phyloP scores from a whole-genome alignment of 2,113 vertebrate species.

The Rostratula benghalensis region DNA sequence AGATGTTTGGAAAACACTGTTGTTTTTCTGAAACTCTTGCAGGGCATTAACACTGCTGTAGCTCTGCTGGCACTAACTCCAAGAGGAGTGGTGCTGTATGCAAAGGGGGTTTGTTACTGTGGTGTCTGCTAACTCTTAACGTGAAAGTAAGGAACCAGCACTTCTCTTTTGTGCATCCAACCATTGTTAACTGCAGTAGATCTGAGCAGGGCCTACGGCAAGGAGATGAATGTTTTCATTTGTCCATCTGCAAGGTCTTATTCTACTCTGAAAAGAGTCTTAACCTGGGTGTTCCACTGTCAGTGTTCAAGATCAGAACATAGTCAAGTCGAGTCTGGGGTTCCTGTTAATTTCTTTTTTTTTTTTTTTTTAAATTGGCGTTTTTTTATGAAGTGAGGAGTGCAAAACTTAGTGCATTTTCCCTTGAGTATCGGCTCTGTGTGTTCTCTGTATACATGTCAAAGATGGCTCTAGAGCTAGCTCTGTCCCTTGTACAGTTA shows the following conservation, averaged over 20 bases:
- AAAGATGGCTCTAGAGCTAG: conserved; percentile 1
- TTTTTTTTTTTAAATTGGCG: neutral
- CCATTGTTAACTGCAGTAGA: neutral
- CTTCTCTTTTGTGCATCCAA: neutral
- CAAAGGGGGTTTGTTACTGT: neutral
- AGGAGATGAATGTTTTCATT: conserved; percentile 12
- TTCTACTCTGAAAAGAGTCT: neutral
- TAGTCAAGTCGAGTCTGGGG: neutral
- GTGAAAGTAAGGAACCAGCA: neutral
- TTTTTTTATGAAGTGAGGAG: neutral
- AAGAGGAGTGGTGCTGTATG: neutral
- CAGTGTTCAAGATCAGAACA: neutral
- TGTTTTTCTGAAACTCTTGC: neutral
- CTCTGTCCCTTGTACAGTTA: conserved; percentile 51
- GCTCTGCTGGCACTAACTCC: neutral
- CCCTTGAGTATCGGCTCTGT: neutral
- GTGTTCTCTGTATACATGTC: neutral
- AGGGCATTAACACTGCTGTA: neutral
- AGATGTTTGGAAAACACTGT: neutral
- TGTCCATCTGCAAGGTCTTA: conserved; percentile 7
- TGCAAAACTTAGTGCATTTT: neutral
- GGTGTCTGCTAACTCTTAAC: neutral
- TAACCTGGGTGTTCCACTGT: neutral
- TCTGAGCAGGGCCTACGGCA: neutral
- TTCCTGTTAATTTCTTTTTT: neutral